Percentiles rank a stretch among this genome's conserved stretches.
Conservation (phyloP, 2,888 invertebrate genomes). For the Plagodis pulveraria region DNA sequence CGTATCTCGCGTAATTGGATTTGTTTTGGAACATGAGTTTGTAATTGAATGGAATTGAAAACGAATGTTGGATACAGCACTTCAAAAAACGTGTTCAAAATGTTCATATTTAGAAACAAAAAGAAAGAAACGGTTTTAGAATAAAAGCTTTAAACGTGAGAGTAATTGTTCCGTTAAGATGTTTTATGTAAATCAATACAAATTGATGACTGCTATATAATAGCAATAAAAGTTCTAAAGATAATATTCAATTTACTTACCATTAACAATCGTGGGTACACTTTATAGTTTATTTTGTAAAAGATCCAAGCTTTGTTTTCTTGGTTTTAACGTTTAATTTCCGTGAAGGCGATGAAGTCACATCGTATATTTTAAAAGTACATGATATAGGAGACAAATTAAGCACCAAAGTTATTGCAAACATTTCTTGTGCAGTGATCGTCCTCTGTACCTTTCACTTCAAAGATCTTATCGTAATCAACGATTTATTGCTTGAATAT, state of each 20-base stretch:
- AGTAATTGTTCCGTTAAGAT: slow-evolving; percentile 21
- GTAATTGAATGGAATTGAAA: slow-evolving; percentile 72
- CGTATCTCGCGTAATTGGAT: slow-evolving; percentile 51
- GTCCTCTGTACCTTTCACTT: no score
- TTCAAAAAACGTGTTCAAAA: slow-evolving; percentile 44
- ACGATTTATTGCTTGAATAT: no score
- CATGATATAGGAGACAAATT: no score
- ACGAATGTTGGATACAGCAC: slow-evolving; percentile 52
- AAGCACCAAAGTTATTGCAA: no score
- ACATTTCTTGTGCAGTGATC: no score
- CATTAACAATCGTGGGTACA: not conserved
- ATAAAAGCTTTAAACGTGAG: not conserved
- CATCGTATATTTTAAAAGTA: no score
- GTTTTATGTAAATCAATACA: slow-evolving; percentile 26
- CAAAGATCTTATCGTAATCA: no score
- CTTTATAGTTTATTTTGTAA: no score
- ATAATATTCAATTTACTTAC: not conserved
- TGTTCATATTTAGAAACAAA: slow-evolving; percentile 50
- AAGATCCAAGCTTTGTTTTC: no score
- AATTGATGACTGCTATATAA: slow-evolving; percentile 19
- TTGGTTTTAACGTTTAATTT: no score
- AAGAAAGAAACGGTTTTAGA: slow-evolving; percentile 33
- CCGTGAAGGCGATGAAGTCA: no score
- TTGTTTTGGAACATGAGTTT: slow-evolving; percentile 68
- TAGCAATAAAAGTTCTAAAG: slow-evolving; percentile 10